A percentile compares a stretch with the other conserved stretches of the same genome.
These are phyloP conservation scores for Anoplius nigerrimus DNA, from an alignment of 2,888 invertebrate genomes.

Conservation along the genomic window DNA sequence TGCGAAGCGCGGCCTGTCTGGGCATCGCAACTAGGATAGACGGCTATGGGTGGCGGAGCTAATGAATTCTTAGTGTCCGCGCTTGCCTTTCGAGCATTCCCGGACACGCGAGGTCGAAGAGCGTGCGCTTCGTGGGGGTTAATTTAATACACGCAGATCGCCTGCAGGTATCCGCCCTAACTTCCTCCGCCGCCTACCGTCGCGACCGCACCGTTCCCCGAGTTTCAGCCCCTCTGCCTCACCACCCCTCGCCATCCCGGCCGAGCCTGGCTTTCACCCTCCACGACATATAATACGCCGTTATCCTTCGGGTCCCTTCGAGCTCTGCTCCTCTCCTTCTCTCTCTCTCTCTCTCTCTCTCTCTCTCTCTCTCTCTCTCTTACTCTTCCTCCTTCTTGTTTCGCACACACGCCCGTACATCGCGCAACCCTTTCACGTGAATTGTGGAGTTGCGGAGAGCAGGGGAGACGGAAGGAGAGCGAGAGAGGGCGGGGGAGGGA, in stretches of 20 bases:
- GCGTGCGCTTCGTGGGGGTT: conserved; percentile 56
- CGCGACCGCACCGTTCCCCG: conserved; percentile 33
- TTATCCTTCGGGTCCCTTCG: conserved; percentile 38
- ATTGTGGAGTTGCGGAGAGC: neutral
- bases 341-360: conserved; percentile 5
- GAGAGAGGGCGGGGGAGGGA: neutral
- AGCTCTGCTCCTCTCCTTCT: neutral
- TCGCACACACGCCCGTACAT: neutral
- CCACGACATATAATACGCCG: conserved; percentile 41
- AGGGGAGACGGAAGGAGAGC: no score
- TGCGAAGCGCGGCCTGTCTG: no score
- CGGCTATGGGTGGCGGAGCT: no score
- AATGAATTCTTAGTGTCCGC: conserved; percentile 61
- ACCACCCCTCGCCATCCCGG: neutral
- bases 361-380: conserved; percentile 10
- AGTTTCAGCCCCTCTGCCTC: no score
- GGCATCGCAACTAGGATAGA: no score
- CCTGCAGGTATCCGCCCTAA: conserved; percentile 63
- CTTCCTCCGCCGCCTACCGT: conserved; percentile 44
- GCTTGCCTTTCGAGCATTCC: conserved; percentile 58
- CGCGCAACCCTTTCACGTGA: neutral
- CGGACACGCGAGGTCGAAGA: conserved; percentile 54
- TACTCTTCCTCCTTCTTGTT: conserved; percentile 9
- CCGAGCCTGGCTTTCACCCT: conserved; percentile 11
- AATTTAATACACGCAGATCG: conserved; percentile 68